Evolutionary conservation across 2,888 invertebrate genomes (phyloP).

Genomic region (Lissonota sp.): DNA sequence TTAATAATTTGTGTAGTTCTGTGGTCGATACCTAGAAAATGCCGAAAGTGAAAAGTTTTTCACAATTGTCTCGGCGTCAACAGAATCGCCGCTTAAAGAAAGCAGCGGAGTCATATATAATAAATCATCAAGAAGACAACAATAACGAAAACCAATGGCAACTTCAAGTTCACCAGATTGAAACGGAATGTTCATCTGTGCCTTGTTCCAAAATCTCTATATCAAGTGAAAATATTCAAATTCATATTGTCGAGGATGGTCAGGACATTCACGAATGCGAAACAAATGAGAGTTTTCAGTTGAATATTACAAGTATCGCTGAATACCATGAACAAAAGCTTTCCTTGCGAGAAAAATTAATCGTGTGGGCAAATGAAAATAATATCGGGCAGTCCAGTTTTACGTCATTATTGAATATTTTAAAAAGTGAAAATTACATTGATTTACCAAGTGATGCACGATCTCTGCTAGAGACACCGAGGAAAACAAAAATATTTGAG

Average conservation of each 20-base stretch:
- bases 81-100: background rate
- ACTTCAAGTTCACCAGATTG: background rate
- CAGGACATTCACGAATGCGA: background rate
- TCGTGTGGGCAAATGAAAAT: constrained; percentile 23
- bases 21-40: background rate
- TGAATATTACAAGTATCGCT: background rate
- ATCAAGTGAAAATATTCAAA: constrained; percentile 14
- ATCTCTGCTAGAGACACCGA: constrained; percentile 12
- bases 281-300: background rate
- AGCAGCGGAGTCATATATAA: background rate
- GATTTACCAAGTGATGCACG: constrained; percentile 10
- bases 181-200: constrained; percentile 2
- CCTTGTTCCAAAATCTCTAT: background rate
- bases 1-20: background rate
- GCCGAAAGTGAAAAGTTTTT: background rate
- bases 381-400: constrained; percentile 16
- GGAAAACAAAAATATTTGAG: constrained; percentile 12
- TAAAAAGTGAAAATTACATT: constrained; percentile 10
- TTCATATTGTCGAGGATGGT: background rate
- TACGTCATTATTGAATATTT: constrained; percentile 11
- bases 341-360: constrained; percentile 1
- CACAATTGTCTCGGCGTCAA: constrained; percentile 4
- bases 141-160: background rate
- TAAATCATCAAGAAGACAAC: background rate
- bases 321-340: background rate